A percentile compares a stretch with the other conserved stretches of the same genome.
phyloP scores from a whole-genome alignment of 2,888 invertebrate genomes.

The Tanypteryx hageni region DNA sequence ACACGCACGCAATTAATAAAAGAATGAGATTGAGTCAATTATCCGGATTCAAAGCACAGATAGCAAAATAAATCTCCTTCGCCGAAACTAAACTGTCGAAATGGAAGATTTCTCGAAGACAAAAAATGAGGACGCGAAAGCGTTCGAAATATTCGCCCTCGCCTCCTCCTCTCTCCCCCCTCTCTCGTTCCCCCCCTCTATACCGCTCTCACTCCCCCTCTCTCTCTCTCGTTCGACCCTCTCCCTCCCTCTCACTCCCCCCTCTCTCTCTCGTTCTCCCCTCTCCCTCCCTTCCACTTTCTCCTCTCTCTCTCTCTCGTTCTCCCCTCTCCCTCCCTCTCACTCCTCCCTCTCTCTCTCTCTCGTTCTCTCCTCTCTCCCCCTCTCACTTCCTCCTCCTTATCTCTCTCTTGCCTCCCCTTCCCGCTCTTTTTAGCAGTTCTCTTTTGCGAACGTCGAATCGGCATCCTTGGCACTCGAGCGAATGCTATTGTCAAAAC shows the following conservation, averaged over 20 bases:
- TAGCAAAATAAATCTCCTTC: background rate
- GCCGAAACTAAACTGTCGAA: background rate
- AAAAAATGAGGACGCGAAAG: background rate
- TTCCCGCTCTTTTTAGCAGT: background rate
- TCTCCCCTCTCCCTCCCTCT: no score
- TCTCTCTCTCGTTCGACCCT: no score
- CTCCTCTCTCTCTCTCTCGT: no score
- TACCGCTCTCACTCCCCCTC: no score
- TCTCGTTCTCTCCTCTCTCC: background rate
- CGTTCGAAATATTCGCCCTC: background rate
- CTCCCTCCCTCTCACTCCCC: no score
- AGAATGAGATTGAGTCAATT: background rate
- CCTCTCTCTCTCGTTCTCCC: no score
- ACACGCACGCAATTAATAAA: background rate
- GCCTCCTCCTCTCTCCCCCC: background rate
- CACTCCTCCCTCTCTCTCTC: no score
- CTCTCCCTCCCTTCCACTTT: no score
- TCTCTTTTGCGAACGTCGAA: background rate
- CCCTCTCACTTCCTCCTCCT: no score
- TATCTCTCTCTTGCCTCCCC: no score
- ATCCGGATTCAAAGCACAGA: background rate
- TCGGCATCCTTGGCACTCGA: conserved; percentile 41
- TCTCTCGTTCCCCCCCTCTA: background rate
- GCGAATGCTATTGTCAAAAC: background rate
- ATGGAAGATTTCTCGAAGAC: background rate